These are phyloP conservation scores for Rhopalosiphum nymphaeae DNA, from an alignment of 2,888 invertebrate genomes.

Conservation along the genomic window DNA sequence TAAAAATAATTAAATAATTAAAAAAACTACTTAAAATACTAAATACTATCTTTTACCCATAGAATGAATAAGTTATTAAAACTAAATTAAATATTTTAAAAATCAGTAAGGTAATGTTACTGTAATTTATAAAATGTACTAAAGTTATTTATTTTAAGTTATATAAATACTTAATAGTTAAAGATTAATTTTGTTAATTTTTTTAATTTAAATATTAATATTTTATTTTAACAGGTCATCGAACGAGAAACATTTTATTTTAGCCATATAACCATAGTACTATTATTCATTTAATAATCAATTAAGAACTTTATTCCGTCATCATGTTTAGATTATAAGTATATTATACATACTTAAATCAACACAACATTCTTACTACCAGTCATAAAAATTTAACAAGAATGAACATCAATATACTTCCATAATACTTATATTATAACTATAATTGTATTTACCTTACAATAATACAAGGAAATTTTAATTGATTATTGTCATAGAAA, in stretches of 20 bases:
- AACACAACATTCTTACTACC: neutral
- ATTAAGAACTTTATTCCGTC: neutral
- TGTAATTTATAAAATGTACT: neutral
- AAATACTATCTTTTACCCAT: too few relatives aligned
- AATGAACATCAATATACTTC: neutral
- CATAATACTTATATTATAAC: neutral
- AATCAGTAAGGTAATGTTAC: too few relatives aligned
- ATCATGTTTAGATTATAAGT: neutral
- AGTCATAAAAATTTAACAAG: neutral
- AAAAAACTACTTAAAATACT: too few relatives aligned
- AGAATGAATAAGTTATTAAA: too few relatives aligned
- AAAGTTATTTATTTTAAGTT: neutral
- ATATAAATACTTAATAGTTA: neutral
- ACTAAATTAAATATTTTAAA: too few relatives aligned
- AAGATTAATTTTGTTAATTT: neutral
- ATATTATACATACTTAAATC: neutral
- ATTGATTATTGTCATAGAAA: neutral
- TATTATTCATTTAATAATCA: neutral
- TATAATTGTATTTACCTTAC: neutral
- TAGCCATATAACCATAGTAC: neutral
- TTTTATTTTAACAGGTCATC: neutral
- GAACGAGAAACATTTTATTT: neutral
- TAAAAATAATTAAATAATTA: too few relatives aligned
- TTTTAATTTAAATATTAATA: neutral
- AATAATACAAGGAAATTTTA: neutral